These are phyloP conservation scores for Cotesia congregata DNA, from an alignment of 2,888 invertebrate species.

Conservation along the genomic window DNA sequence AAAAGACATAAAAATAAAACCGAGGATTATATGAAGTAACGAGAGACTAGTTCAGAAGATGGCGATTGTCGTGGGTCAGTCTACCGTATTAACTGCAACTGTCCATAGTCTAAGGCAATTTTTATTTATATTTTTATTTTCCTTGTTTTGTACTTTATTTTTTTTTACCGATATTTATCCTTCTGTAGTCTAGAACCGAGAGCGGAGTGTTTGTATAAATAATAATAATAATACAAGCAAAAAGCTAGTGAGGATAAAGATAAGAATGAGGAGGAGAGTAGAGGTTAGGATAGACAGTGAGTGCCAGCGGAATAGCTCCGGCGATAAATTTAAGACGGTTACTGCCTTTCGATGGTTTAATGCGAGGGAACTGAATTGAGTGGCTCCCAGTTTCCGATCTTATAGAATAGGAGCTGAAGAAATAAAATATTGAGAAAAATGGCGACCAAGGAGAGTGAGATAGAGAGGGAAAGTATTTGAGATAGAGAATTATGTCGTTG, in stretches of 20 bases:
- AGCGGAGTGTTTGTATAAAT: too few species aligned
- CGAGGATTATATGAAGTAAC: constrained; percentile 35
- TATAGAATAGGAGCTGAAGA: constrained; percentile 37
- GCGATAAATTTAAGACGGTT: constrained; percentile 67
- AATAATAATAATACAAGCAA: not conserved
- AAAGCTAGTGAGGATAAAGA: constrained; percentile 2
- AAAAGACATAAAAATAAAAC: constrained; percentile 54
- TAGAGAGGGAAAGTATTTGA: constrained; percentile 27
- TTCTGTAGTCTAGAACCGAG: too few species aligned
- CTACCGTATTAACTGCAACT: constrained; percentile 66
- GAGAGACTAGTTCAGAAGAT: constrained; percentile 56
- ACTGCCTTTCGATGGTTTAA: constrained; percentile 66
- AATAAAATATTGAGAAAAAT: constrained; percentile 33
- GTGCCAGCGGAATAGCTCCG: constrained; percentile 57
- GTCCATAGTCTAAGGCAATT: constrained; percentile 67
- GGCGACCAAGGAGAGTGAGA: not conserved
- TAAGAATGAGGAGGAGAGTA: constrained; percentile 20
- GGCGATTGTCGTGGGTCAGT: constrained; percentile 68
- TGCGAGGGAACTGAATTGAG: constrained; percentile 62
- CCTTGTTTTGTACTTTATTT: constrained; percentile 25
- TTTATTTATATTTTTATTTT: constrained; percentile 52
- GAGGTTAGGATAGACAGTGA: constrained; percentile 20
- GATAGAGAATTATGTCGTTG: constrained; percentile 34
- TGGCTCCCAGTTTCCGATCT: constrained; percentile 58
- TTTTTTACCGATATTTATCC: constrained; percentile 18